Evolutionary conservation across 2,888 invertebrate species (phyloP).

Genomic region (Monopis laevigella): DNA sequence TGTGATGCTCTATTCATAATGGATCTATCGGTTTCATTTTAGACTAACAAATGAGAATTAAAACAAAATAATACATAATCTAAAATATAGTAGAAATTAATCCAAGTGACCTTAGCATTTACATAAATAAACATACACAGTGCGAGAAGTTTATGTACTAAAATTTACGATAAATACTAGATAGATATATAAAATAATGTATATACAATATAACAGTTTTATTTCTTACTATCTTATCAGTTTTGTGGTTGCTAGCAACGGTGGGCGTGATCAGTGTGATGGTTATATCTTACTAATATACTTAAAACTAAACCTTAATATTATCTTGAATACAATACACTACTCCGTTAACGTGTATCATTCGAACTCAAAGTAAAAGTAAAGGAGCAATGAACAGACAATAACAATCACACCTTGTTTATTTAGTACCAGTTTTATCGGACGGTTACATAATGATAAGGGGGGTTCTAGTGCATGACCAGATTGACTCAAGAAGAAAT

Average conservation of each 20-base stretch:
- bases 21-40: too few relatives aligned
- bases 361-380: background rate
- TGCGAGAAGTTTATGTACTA: too few relatives aligned
- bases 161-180: too few relatives aligned
- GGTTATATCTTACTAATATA: background rate
- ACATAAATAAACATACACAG: too few relatives aligned
- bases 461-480: conserved; percentile 11
- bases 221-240: conserved; percentile 7
- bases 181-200: too few relatives aligned
- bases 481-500: conserved; percentile 11
- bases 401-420: background rate
- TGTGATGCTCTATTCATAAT: too few relatives aligned
- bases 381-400: background rate
- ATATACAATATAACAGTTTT: conserved; percentile 4
- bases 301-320: conserved; percentile 1
- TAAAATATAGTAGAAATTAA: too few relatives aligned
- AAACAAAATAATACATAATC: too few relatives aligned
- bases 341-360: background rate
- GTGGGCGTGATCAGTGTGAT: conserved; percentile 11
- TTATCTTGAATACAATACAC: background rate
- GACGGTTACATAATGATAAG: conserved; percentile 12
- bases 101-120: too few relatives aligned
- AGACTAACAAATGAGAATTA: too few relatives aligned
- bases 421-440: conserved; percentile 4
- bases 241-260: background rate